These are phyloP conservation scores for Mareca penelope DNA, from an alignment of 2,797 vertebrate species.

Conservation along the genomic window DNA sequence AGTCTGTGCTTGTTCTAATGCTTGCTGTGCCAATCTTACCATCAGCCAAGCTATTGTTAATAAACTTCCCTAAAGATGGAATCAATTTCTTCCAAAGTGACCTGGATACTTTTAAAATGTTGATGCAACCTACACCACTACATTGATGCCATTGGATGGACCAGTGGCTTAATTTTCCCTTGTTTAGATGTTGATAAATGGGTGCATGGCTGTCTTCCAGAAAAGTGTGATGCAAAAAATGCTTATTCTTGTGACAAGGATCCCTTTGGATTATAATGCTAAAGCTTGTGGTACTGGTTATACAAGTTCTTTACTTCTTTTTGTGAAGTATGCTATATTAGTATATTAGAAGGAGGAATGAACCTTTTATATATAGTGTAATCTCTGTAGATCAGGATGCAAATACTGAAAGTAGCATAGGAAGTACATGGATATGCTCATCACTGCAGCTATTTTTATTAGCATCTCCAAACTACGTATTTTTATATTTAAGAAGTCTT, in stretches of 20 bases:
- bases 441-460: slow-evolving; percentile 62
- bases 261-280: slow-evolving; percentile 38
- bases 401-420: slow-evolving; percentile 47
- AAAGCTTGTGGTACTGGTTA: slow-evolving; percentile 5
- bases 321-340: slow-evolving; percentile 46
- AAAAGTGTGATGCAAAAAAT: slow-evolving; percentile 29
- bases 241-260: not conserved
- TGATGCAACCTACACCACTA: not conserved
- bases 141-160: not conserved
- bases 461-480: slow-evolving; percentile 54
- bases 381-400: slow-evolving; percentile 44
- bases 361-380: not conserved
- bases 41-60: not conserved
- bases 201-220: slow-evolving; percentile 10
- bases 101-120: not conserved
- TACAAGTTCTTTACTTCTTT: slow-evolving; percentile 67
- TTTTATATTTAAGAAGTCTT: slow-evolving; percentile 64
- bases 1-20: slow-evolving; percentile 2
- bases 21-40: not conserved
- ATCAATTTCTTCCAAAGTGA: not conserved
- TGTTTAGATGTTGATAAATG: not conserved
- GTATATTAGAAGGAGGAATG: not conserved
- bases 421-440: slow-evolving; percentile 26
- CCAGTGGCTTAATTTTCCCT: not conserved
- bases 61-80: not conserved